phyloP scores from a whole-genome alignment of 2,888 invertebrate genomes.

The Dyspetes luteomarginatus region DNA sequence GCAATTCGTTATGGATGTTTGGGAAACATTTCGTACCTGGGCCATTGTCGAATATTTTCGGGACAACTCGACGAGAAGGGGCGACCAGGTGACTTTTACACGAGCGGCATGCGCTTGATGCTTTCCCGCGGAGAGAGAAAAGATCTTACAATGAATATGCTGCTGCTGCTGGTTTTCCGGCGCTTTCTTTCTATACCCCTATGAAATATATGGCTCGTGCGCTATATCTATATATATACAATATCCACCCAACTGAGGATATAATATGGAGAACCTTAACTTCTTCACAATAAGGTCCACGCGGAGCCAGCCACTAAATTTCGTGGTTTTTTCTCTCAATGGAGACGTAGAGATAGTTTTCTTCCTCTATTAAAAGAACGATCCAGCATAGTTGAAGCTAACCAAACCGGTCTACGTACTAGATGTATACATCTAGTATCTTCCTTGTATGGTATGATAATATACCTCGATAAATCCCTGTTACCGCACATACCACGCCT shows the following conservation, averaged over 20 bases:
- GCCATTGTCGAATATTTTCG: slow-evolving; percentile 69
- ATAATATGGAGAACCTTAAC: slow-evolving; percentile 40
- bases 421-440: slow-evolving; percentile 1
- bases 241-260: slow-evolving; percentile 10
- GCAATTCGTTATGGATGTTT: slow-evolving; percentile 76
- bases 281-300: slow-evolving; percentile 41
- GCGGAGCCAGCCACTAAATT: slow-evolving; percentile 34
- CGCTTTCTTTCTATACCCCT: slow-evolving; percentile 40
- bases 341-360: slow-evolving; percentile 51
- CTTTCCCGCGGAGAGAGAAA: slow-evolving; percentile 38
- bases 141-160: slow-evolving; percentile 39
- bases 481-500: slow-evolving; percentile 41
- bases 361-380: slow-evolving; percentile 18
- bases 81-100: slow-evolving; percentile 75
- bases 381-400: background rate
- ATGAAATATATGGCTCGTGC: slow-evolving; percentile 57
- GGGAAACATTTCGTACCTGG: slow-evolving; percentile 71
- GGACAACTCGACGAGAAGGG: slow-evolving; percentile 50
- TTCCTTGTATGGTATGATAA: slow-evolving; percentile 8
- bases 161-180: slow-evolving; percentile 41
- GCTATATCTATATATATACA: slow-evolving; percentile 20
- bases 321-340: slow-evolving; percentile 50
- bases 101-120: slow-evolving; percentile 33
- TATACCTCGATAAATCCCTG: slow-evolving; percentile 39
- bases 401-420: slow-evolving; percentile 29